Percentiles rank a stretch among this genome's conserved stretches.
These are phyloP conservation scores for Arenicola marina DNA, from an alignment of 2,888 invertebrate genomes.

Conservation along the genomic window DNA sequence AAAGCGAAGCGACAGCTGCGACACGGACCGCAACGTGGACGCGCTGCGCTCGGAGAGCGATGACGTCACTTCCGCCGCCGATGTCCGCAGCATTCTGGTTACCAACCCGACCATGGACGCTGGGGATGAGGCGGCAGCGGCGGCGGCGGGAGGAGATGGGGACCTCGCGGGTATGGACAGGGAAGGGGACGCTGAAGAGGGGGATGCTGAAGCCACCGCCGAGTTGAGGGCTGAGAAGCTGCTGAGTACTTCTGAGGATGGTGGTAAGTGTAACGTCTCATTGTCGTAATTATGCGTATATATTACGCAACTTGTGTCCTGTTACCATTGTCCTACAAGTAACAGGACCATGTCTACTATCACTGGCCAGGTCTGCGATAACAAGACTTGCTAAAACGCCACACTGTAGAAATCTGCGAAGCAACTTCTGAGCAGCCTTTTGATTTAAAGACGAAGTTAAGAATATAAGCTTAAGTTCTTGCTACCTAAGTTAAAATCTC, in stretches of 20 bases:
- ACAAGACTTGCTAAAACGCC: too few relatives aligned
- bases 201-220: background rate
- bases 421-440: too few relatives aligned
- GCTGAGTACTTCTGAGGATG: slow-evolving; percentile 21
- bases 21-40: slow-evolving; percentile 25
- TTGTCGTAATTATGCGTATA: background rate
- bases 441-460: too few relatives aligned
- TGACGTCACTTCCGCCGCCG: background rate
- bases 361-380: too few relatives aligned
- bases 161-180: background rate
- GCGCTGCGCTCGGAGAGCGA: slow-evolving; percentile 21
- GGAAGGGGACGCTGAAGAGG: background rate
- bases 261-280: slow-evolving; percentile 9
- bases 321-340: too few relatives aligned
- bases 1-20: slow-evolving; percentile 29
- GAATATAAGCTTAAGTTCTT: too few relatives aligned
- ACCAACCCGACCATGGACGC: slow-evolving; percentile 45
- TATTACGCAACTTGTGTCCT: too few relatives aligned
- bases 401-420: too few relatives aligned
- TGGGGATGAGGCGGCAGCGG: background rate
- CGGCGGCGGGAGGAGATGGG: background rate
- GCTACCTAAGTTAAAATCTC: too few relatives aligned
- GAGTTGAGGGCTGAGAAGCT: slow-evolving; percentile 9
- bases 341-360: too few relatives aligned
- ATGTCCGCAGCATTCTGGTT: slow-evolving; percentile 45